phyloP scores from a whole-genome alignment of 2,888 invertebrate genomes.

The Chymomyza caudatula region DNA sequence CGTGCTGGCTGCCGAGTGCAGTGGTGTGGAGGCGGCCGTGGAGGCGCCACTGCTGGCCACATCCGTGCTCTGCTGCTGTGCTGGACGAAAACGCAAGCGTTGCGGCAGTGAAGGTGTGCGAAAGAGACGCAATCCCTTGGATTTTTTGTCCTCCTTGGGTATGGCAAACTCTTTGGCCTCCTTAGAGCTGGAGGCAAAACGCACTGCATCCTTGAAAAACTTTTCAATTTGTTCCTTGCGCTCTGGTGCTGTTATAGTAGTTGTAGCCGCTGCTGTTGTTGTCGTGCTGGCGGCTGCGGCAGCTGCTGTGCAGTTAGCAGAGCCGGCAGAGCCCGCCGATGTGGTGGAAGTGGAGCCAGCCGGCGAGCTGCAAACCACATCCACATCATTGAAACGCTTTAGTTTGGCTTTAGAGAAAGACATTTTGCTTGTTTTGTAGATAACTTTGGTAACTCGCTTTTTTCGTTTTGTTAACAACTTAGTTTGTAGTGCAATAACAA shows the following conservation, averaged over 20 bases:
- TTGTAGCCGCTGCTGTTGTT: neutral
- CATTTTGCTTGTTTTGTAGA: constrained; percentile 46
- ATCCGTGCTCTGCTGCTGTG: constrained; percentile 40
- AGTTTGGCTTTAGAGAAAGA: constrained; percentile 78
- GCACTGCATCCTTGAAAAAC: constrained; percentile 77
- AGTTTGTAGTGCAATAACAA: constrained; percentile 42
- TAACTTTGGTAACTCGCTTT: constrained; percentile 15
- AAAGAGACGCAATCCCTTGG: constrained; percentile 74
- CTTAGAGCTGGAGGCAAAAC: constrained; percentile 72
- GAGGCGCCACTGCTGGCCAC: constrained; percentile 37
- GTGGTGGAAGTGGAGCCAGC: constrained; percentile 43
- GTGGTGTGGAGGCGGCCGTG: constrained; percentile 71
- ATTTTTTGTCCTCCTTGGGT: constrained; percentile 75
- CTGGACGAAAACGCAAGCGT: constrained; percentile 74
- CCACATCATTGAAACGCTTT: constrained; percentile 78
- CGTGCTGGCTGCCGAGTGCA: constrained; percentile 73
- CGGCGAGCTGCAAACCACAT: constrained; percentile 69
- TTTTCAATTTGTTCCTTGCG: constrained; percentile 78
- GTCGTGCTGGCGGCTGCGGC: constrained; percentile 7
- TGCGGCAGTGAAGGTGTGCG: constrained; percentile 77
- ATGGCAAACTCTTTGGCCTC: constrained; percentile 75
- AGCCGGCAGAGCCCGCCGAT: constrained; percentile 51
- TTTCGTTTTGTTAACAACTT: constrained; percentile 44
- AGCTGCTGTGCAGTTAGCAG: constrained; percentile 52
- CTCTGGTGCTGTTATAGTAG: constrained; percentile 62